Evolutionary conservation across 2,113 vertebrate species (phyloP), one percentile per base, ranked within the genome.

Genomic region (Artemisiospiza belli): DNA sequence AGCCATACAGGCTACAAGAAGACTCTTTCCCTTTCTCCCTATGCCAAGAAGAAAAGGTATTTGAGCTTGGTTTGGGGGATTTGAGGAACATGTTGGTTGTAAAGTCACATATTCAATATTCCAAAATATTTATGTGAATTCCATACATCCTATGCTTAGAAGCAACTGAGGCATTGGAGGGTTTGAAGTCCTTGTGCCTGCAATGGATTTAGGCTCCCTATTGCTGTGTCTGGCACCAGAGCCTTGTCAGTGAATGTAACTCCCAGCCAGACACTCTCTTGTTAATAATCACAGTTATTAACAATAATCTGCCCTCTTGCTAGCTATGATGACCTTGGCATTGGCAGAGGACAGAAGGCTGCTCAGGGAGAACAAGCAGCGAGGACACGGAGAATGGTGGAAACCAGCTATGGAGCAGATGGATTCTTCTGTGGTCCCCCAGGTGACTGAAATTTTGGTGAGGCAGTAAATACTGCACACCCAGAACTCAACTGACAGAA

Each of bases 391-490:
- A 98, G 99, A 94, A 99, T 99, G 99, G 97, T 99, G 92, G 98
- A 98, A 67, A 98, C 98, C 92, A 97, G 98, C 84, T 97, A 97
- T 4, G 96, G 97, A 64, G 98, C 98, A 3, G 98, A 99, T 22
- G 97, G 97, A 15, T 99, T 99, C 97, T 99, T 99, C 73, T 99
- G 99, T 78, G 98, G 99, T 15, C 97, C 98, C 59, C 99, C 99
- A 87, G 98, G 99, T 98, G 90, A 97, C 96, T 76, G 54, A 62
- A 67, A 67, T 21, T 55, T 47, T 19, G 1, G 19, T 41, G 31
- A 10, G 44, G 37, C 15, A 41, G 9, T 14, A 49, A 52, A 79
- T 28, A 19, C 27, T 31, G 74, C 49, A 47, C 28, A 68, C 10
- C 16, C 55, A 61, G 35, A 59, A 46, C n/a, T 61, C 58, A 27